phyloP scores from a whole-genome alignment of 2,113 vertebrate genomes.

The Channa maculata region DNA sequence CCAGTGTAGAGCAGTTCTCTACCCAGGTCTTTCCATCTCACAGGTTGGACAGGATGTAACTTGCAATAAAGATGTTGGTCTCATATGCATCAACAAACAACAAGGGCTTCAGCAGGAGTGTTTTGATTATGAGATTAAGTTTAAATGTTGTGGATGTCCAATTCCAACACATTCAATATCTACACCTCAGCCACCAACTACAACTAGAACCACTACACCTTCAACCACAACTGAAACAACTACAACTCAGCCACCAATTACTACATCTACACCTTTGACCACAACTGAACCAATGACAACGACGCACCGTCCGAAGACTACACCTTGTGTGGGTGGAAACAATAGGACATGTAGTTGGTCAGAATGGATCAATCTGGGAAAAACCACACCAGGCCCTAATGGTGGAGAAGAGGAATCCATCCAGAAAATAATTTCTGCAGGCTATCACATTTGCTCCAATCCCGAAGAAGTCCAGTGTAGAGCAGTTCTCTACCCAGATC shows the following conservation, averaged over 20 bases:
- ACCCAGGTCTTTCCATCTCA: not conserved
- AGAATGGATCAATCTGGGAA: slow-evolving; percentile 36
- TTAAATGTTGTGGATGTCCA: slow-evolving; percentile 53
- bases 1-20: slow-evolving; percentile 52
- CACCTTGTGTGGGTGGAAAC: not conserved
- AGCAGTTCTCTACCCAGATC: slow-evolving; percentile 35
- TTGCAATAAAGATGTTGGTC: slow-evolving; percentile 40
- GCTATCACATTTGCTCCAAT: slow-evolving; percentile 9
- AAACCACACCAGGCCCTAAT: slow-evolving; percentile 41
- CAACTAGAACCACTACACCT: not conserved
- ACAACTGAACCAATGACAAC: too few relatives aligned
- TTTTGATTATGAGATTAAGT: slow-evolving; percentile 66
- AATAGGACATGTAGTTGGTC: slow-evolving; percentile 19
- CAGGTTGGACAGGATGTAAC: slow-evolving; percentile 63
- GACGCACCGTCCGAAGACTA: not conserved
- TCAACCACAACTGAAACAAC: not conserved
- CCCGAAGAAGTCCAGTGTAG: slow-evolving; percentile 45
- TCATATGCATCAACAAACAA: slow-evolving; percentile 70
- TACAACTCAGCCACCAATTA: not conserved
- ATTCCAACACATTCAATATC: not conserved
- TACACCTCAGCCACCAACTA: not conserved
- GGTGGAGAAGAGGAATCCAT: slow-evolving; percentile 55
- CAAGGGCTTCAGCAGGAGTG: slow-evolving; percentile 66
- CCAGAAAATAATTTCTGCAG: slow-evolving; percentile 14
- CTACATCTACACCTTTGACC: not conserved